phyloP scores from a whole-genome alignment of 2,888 invertebrate genomes.

The Acrobasis repandana region DNA sequence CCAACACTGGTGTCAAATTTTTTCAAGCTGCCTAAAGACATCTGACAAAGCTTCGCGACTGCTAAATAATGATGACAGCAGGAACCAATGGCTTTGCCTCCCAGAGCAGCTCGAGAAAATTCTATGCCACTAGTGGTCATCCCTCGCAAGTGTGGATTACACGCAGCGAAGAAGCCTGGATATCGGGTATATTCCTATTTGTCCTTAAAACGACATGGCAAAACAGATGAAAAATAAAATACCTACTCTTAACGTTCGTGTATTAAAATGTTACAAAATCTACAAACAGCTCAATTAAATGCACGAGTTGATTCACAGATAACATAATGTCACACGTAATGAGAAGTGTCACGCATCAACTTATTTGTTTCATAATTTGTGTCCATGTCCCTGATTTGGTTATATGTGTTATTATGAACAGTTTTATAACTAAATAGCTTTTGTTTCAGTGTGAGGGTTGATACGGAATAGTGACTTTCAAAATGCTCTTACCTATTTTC shows the following conservation, averaged over 20 bases:
- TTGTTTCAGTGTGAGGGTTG: background rate
- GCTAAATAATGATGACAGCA: too few species aligned
- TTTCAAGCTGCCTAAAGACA: too few species aligned
- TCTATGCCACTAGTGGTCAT: too few species aligned
- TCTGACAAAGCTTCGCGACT: too few species aligned
- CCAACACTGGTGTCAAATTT: too few species aligned
- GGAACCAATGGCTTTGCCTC: too few species aligned
- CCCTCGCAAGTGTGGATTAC: too few species aligned
- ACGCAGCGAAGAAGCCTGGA: too few species aligned
- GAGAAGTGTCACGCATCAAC: constrained; percentile 39
- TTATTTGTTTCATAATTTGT: constrained; percentile 33
- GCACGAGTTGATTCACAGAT: constrained; percentile 36
- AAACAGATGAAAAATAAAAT: too few species aligned
- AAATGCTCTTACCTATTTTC: background rate
- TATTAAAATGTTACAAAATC: background rate
- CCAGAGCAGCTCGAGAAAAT: too few species aligned
- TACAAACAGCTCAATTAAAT: constrained; percentile 35
- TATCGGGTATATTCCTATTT: too few species aligned
- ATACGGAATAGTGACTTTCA: background rate
- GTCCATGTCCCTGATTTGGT: constrained; percentile 27
- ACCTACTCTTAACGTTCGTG: background rate
- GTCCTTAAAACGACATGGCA: too few species aligned
- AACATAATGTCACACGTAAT: constrained; percentile 36
- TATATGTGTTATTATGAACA: background rate
- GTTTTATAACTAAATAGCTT: background rate